Base-by-base conservation (phyloP, 2,797 vertebrate species). In the Halcyon chelicuti region DNA sequence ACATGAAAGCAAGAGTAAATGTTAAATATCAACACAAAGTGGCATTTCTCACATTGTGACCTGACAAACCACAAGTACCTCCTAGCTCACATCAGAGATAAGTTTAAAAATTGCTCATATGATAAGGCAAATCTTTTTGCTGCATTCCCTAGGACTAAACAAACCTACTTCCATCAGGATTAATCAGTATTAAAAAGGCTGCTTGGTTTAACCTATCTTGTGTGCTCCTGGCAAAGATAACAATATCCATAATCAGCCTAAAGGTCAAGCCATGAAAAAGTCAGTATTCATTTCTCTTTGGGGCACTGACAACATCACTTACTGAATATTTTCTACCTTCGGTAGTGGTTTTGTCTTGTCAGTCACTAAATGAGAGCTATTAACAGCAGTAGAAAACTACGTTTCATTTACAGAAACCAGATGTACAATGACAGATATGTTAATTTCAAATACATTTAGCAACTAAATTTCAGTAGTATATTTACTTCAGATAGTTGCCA, bases 201-300 rank as follows among this genome's bases (percentile, higher is more conserved):
- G 16, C 23, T 61, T 74, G 18, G 63, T 87, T 96, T 94, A 93
- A 96, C 92, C 81, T 78, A 23, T 82, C 31, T 77, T 95, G 42
- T 92, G 67, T 0, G 26, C 93, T 94, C 44, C 73, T 92, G 73
- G 86, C 89, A 74, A 86, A 93, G 91, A 94, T 92, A 95, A 88
- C 87, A 77, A 47, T 85, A 88, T 39, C 70, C 63, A 42, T 73
- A 82, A 93, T 95, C 89, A 90, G 88, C 90, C 94, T 92, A 96
- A 95, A 96, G 90, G 73, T 95, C 90, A 96, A 81, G 52, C n/a
- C 60, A 75, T 88, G 61, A 78, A 94, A 93, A 91, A 90, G 25
- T 18, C 88, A 95, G 86, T 21, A 83, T 68, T 85, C n/a, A n/a
- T 93, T 86, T 94, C 54, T 71, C 82, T 93, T 73, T 88, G 61